Conservation (phyloP, 2,888 invertebrate genomes). For the Pseudococcus viburni region DNA sequence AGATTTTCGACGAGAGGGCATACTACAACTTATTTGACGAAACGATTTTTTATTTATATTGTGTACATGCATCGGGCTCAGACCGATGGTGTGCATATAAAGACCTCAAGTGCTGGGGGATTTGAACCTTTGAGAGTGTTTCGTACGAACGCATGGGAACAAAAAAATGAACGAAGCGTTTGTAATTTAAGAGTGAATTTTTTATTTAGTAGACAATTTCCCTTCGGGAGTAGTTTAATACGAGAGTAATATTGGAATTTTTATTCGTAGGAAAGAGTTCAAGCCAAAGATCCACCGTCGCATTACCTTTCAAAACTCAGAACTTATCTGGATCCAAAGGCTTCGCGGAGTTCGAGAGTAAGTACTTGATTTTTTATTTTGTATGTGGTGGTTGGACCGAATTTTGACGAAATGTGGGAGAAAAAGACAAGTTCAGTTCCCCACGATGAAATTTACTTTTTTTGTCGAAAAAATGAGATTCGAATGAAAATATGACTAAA, state of each 20-base stretch:
- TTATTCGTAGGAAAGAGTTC: slow-evolving; percentile 89
- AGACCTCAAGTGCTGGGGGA: slow-evolving; percentile 12
- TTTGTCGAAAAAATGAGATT: too few species aligned
- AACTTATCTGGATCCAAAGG: slow-evolving; percentile 96
- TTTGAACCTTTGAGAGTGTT: slow-evolving; percentile 10
- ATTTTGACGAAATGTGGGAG: too few species aligned
- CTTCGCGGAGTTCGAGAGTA: slow-evolving; percentile 94
- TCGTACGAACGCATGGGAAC: not conserved
- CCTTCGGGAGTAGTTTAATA: not conserved
- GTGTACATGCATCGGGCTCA: slow-evolving; percentile 9
- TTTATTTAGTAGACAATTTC: not conserved
- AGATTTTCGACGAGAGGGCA: not conserved
- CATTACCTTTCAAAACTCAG: slow-evolving; percentile 96
- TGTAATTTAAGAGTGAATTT: not conserved
- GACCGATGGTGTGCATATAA: not conserved
- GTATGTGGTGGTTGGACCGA: too few species aligned
- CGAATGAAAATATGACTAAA: too few species aligned
- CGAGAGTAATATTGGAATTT: slow-evolving; percentile 67
- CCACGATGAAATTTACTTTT: too few species aligned
- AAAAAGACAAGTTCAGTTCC: too few species aligned
- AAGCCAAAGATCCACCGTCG: slow-evolving; percentile 97
- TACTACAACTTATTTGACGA: not conserved
- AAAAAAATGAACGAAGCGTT: not conserved
- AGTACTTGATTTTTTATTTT: slow-evolving; percentile 70
- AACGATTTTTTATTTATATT: slow-evolving; percentile 25